A percentile compares a stretch with the other conserved stretches of the same genome.
Evolutionary conservation across 2,113 vertebrate species (phyloP).

Genomic region (Bostrychus sinensis): DNA sequence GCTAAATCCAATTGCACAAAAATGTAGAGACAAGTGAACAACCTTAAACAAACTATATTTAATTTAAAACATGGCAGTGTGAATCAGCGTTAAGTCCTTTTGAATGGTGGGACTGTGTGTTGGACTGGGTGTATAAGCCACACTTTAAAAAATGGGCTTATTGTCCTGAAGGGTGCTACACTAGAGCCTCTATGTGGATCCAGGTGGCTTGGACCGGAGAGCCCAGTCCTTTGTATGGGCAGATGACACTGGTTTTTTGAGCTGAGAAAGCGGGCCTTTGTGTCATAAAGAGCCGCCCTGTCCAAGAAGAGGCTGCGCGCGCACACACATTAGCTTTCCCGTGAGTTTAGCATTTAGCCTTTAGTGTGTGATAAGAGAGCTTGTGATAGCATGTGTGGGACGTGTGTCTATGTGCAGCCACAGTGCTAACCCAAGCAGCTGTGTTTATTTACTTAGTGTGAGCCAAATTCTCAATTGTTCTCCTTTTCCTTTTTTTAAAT

Average conservation of each 20-base stretch:
- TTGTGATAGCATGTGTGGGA: slow-evolving; percentile 68
- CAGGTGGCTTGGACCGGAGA: slow-evolving; percentile 76
- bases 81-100: slow-evolving; percentile 21
- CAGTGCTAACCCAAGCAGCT: slow-evolving; percentile 62
- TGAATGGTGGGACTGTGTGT: slow-evolving; percentile 32
- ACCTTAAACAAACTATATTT: background rate
- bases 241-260: slow-evolving; percentile 80
- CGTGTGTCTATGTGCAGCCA: slow-evolving; percentile 45
- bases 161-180: slow-evolving; percentile 67
- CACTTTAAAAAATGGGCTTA: slow-evolving; percentile 70
- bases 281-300: slow-evolving; percentile 73
- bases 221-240: slow-evolving; percentile 70
- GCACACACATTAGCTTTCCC: slow-evolving; percentile 58
- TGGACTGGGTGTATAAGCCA: slow-evolving; percentile 45
- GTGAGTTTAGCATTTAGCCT: slow-evolving; percentile 64
- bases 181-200: slow-evolving; percentile 72
- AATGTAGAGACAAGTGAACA: background rate
- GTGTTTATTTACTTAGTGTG: slow-evolving; percentile 70
- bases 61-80: background rate
- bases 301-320: slow-evolving; percentile 52
- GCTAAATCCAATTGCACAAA: slow-evolving; percentile 19
- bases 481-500: no score
- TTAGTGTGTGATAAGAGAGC: slow-evolving; percentile 67
- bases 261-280: slow-evolving; percentile 78
- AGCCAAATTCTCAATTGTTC: slow-evolving; percentile 62